These are phyloP conservation scores for Acanthosepion esculentum DNA, from an alignment of 2,888 invertebrate species.

Conservation along the genomic window DNA sequence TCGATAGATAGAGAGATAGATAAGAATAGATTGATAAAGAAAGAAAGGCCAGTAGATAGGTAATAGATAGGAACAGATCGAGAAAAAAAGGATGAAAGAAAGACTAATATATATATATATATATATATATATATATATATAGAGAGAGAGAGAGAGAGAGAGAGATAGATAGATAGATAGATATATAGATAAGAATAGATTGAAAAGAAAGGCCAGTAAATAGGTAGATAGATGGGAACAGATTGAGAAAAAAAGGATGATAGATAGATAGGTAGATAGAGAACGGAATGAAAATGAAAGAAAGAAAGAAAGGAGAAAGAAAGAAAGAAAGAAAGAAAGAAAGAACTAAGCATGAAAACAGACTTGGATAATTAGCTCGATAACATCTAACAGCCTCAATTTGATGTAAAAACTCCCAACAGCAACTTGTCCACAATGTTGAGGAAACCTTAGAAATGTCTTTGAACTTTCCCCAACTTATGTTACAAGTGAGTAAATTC, in stretches of 20 bases:
- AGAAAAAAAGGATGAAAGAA: no score
- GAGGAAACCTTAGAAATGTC: no score
- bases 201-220: neutral
- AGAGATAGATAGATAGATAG: neutral
- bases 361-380: no score
- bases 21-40: neutral
- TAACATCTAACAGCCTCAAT: no score
- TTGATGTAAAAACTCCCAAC: no score
- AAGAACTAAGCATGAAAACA: neutral
- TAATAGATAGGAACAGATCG: no score
- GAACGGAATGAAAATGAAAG: neutral
- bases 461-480: no score
- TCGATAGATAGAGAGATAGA: neutral
- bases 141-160: neutral
- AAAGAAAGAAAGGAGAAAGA: neutral
- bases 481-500: no score
- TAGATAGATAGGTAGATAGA: neutral
- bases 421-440: no score
- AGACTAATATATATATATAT: neutral
- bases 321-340: neutral
- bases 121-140: neutral
- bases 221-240: neutral
- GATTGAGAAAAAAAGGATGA: neutral
- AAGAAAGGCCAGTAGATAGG: no score
- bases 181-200: neutral